Base-by-base conservation (phyloP, 2,797 vertebrate genomes). In the Acanthopagrus latus region DNA sequence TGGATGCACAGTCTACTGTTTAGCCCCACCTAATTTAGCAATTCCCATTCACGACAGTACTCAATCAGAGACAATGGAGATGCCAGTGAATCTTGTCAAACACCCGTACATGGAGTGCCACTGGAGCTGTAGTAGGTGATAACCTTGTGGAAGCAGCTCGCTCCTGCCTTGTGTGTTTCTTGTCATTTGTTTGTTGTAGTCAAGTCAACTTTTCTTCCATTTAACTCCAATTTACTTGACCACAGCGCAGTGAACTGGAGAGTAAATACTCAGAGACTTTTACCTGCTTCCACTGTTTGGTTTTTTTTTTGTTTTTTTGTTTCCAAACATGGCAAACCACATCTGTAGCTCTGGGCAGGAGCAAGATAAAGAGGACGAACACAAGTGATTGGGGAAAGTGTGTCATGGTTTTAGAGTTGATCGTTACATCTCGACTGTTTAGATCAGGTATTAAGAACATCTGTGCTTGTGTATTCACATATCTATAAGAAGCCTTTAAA, bases 271-370 rank as follows among this genome's bases (percentile, higher is more conserved):
- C 25, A 47, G 50, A 44, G 13, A 59, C 11, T 43, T 73, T 57
- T 48, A 23, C 27, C 59, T 50, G 13, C n/a, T 67, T 81, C 18
- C 52, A 70, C n/a, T 67, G 69, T 67, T 67, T 56, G 41, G 18
- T 20, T 20, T 58, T 82, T 74, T 33, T 33, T 33, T 33, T 33
- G 18, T n/a, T n/a, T 4, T 27, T 27, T 17, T 66, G 18, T 78
- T 78, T 82, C 38, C 73, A 68, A 83, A 76, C 58, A 73, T 54
- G 23, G n/a, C 38, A 76, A 82, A 74, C 46, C 17, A 76, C n/a
- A n/a, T 65, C 17, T 71, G 71, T 71, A 29, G 54, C 48, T 21
- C 9, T 52, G 44, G 29, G 18, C 18, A 63, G 46, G 29, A 66
- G 56, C 10, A 76, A 64, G 47, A 64, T 21, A 68, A 13, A 73